Evolutionary conservation across 2,797 vertebrate species (phyloP).

Genomic region (Sardinella longiceps): DNA sequence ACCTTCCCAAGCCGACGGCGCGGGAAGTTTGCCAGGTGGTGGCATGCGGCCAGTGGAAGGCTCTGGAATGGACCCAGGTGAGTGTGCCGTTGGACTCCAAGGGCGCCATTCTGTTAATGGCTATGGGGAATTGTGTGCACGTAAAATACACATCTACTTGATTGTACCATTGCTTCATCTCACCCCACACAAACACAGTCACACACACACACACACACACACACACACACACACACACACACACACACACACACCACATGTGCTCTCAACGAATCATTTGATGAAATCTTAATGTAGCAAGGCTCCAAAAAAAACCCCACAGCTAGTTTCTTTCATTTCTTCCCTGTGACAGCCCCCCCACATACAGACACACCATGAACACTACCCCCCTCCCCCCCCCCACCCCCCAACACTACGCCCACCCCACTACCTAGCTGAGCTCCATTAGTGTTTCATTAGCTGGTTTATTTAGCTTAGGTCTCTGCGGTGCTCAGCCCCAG

Average conservation of each 20-base stretch:
- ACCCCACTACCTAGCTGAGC: background rate
- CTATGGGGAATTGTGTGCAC: background rate
- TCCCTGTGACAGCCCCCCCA: background rate
- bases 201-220: too few relatives aligned
- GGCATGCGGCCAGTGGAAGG: constrained; percentile 94
- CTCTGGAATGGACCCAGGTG: constrained; percentile 94
- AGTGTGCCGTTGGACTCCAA: constrained; percentile 54
- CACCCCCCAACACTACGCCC: background rate
- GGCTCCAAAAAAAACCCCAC: constrained; percentile 36
- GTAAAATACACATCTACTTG: background rate
- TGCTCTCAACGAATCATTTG: constrained; percentile 4
- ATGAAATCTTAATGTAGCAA: background rate
- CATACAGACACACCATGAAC: too few relatives aligned
- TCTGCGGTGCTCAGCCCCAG: constrained; percentile 20
- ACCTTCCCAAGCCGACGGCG: constrained; percentile 86
- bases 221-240: too few relatives aligned
- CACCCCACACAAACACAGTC: background rate
- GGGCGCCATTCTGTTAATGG: background rate
- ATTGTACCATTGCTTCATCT: background rate
- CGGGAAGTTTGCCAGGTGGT: constrained; percentile 86
- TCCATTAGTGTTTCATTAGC: constrained; percentile 26
- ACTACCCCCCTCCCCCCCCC: background rate
- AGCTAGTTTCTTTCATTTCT: constrained; percentile 8
- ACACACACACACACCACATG: background rate
- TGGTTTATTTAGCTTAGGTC: constrained; percentile 28